A percentile compares a stretch with the other conserved stretches of the same genome.
These are phyloP conservation scores for Eupithecia tripunctaria DNA, from an alignment of 2,888 invertebrate species.

Conservation along the genomic window DNA sequence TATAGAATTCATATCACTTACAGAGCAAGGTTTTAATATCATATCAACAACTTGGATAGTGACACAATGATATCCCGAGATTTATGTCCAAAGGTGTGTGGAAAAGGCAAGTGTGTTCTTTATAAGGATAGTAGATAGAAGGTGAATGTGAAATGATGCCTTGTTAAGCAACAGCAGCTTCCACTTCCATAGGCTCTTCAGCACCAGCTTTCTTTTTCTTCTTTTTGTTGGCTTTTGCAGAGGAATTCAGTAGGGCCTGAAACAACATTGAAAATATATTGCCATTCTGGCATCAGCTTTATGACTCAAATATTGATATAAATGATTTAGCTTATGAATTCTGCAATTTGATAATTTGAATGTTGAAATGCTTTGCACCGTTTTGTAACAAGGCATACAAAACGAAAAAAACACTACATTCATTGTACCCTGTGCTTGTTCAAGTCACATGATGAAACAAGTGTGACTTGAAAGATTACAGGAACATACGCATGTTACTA, in stretches of 20 bases:
- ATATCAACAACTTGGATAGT: constrained; percentile 29
- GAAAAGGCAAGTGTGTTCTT: constrained; percentile 52
- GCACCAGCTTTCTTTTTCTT: constrained; percentile 93
- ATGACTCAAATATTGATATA: background rate
- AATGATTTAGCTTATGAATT: background rate
- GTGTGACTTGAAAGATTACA: constrained; percentile 75
- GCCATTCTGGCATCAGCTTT: constrained; percentile 10
- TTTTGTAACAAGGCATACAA: constrained; percentile 58
- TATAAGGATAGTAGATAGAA: too few relatives aligned
- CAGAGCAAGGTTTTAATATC: constrained; percentile 21
- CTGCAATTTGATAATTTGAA: constrained; percentile 8
- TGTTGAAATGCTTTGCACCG: constrained; percentile 77
- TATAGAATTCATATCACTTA: constrained; percentile 36
- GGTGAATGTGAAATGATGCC: constrained; percentile 42
- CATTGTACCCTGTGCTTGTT: constrained; percentile 80
- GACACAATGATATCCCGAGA: constrained; percentile 37
- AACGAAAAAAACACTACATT: constrained; percentile 72
- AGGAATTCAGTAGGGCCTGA: constrained; percentile 89
- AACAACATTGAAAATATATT: constrained; percentile 23
- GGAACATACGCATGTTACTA: constrained; percentile 53
- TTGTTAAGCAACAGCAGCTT: constrained; percentile 82
- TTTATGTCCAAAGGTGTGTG: constrained; percentile 44
- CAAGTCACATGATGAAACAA: constrained; percentile 61
- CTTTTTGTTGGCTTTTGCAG: constrained; percentile 94
- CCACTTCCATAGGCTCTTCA: constrained; percentile 85